phyloP scores from a whole-genome alignment of 2,797 vertebrate species.

The Nyctalus aviator region DNA sequence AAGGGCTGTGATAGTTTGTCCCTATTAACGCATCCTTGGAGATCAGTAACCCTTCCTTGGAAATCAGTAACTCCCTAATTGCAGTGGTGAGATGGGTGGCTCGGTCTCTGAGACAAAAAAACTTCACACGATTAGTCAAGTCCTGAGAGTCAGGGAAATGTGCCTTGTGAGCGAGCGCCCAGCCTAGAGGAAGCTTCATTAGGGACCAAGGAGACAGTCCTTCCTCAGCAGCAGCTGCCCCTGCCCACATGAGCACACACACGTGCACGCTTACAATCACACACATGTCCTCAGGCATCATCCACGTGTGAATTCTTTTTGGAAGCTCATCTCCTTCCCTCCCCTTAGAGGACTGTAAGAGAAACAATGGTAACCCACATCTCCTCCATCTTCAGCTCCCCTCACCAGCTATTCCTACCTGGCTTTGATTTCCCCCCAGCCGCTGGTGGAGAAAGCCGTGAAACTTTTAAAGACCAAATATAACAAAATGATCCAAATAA shows the following conservation, averaged over 20 bases:
- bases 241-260: not conserved
- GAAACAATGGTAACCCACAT: not conserved
- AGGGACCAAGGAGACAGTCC: not conserved
- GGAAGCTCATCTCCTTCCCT: not conserved
- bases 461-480: slow-evolving; percentile 34
- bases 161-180: not conserved
- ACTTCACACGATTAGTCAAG: not conserved
- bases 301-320: not conserved
- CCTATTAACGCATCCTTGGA: too few relatives aligned
- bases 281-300: accelerated
- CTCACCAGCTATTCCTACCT: not conserved
- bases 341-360: not conserved
- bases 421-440: slow-evolving; percentile 21
- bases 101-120: not conserved
- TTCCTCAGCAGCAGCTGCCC: slow-evolving; percentile 40
- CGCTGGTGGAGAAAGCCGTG: not conserved
- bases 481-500: slow-evolving; percentile 31
- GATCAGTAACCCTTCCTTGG: slow-evolving; percentile 26
- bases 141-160: not conserved
- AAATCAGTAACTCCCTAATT: slow-evolving; percentile 58
- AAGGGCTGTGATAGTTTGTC: not conserved
- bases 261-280: not conserved
- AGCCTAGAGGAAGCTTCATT: slow-evolving; percentile 47
- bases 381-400: not conserved
- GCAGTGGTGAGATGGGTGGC: not conserved